These are phyloP conservation scores for Holotrichia oblita DNA, from an alignment of 1,140 invertebrate species.

Conservation along the genomic window DNA sequence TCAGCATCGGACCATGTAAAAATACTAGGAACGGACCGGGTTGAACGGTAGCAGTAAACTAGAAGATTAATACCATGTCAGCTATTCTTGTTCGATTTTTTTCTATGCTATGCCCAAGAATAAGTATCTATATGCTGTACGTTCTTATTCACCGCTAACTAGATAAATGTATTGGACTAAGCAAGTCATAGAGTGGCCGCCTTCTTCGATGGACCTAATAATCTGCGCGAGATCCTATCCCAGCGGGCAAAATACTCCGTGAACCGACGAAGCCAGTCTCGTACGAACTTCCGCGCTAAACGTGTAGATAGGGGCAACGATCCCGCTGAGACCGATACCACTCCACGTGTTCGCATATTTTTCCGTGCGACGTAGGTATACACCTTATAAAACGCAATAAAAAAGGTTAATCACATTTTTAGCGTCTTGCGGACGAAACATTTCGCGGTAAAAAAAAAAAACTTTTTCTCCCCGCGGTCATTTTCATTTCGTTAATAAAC, in stretches of 20 bases:
- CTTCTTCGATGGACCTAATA: conserved; percentile 12
- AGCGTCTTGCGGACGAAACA: background rate
- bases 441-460: conserved; percentile 6
- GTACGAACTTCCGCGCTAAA: background rate
- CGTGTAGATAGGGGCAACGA: conserved; percentile 10
- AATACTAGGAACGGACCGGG: background rate
- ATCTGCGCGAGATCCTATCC: conserved; percentile 5
- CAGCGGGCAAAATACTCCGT: background rate
- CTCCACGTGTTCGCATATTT: conserved; percentile 11
- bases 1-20: background rate
- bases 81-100: too few relatives aligned
- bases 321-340: conserved; percentile 10
- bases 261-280: conserved; percentile 10
- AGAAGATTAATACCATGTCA: background rate
- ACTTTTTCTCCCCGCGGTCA: background rate
- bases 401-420: background rate
- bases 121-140: background rate
- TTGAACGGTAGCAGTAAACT: background rate
- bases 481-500: too few relatives aligned
- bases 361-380: background rate
- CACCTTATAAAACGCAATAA: background rate
- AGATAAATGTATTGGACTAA: conserved; percentile 13
- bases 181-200: conserved; percentile 5
- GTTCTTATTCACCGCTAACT: background rate
- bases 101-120: background rate